phyloP scores from a whole-genome alignment of 2,797 vertebrate species.

The Percopsis omiscomaycus region DNA sequence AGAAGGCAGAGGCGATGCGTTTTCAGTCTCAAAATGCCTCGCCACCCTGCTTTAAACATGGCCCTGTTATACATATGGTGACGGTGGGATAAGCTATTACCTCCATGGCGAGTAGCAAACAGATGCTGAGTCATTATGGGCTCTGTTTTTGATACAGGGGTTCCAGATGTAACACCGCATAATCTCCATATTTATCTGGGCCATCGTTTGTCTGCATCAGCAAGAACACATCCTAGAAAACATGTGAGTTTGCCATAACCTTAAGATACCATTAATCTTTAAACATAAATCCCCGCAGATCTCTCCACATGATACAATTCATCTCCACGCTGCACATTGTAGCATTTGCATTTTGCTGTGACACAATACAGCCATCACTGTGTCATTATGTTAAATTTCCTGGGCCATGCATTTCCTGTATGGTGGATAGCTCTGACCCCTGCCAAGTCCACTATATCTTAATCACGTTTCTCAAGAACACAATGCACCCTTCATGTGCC shows the following conservation, averaged over 20 bases:
- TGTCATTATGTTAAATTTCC: slow-evolving; percentile 42
- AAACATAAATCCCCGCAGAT: slow-evolving; percentile 29
- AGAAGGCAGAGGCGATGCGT: slow-evolving; percentile 26
- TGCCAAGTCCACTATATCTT: slow-evolving; percentile 29
- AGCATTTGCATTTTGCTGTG: slow-evolving; percentile 21
- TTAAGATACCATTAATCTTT: slow-evolving; percentile 20
- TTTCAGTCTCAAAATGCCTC: slow-evolving; percentile 16
- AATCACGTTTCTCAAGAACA: slow-evolving; percentile 33
- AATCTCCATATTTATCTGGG: slow-evolving; percentile 60
- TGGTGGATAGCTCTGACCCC: background rate
- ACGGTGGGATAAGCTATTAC: slow-evolving; percentile 49
- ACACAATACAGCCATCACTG: slow-evolving; percentile 45
- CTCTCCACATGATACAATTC: slow-evolving; percentile 55
- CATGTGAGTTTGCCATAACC: slow-evolving; percentile 37
- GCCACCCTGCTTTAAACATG: slow-evolving; percentile 21
- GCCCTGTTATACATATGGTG: slow-evolving; percentile 38
- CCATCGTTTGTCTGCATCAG: slow-evolving; percentile 58
- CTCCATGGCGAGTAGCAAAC: slow-evolving; percentile 34
- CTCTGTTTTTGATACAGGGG: slow-evolving; percentile 38
- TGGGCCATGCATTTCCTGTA: slow-evolving; percentile 14
- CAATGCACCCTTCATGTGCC: slow-evolving; percentile 22
- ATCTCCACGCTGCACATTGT: slow-evolving; percentile 35
- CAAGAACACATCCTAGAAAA: slow-evolving; percentile 47
- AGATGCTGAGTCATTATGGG: slow-evolving; percentile 40
- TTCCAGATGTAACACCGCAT: slow-evolving; percentile 64